Conservation (phyloP, 2,113 vertebrate genomes). For the Clarias macrocephalus region DNA sequence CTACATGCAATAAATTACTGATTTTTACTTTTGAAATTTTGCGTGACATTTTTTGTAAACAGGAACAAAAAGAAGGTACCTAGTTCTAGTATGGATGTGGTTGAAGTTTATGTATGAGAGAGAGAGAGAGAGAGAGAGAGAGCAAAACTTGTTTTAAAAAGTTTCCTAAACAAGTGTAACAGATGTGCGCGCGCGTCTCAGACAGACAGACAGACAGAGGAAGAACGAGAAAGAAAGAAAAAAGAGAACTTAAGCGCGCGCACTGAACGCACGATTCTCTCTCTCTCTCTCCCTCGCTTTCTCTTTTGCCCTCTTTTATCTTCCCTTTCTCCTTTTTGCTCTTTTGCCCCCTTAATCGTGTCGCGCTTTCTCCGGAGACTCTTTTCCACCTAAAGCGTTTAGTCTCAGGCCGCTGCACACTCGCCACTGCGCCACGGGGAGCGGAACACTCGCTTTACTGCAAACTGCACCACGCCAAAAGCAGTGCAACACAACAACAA, state of each 20-base stretch:
- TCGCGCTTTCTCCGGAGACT: conserved; percentile 94
- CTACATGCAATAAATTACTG: too few relatives aligned
- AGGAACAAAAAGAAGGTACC: not conserved
- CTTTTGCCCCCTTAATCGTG: conserved; percentile 86
- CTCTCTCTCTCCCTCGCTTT: conserved; percentile 71
- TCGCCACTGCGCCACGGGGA: conserved; percentile 92
- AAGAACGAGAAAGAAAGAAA: conserved; percentile 80
- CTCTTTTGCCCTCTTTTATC: conserved; percentile 17
- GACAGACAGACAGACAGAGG: conserved; percentile 83
- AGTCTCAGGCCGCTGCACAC: conserved; percentile 99
- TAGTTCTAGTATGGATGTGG: not conserved
- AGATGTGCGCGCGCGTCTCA: conserved; percentile 76
- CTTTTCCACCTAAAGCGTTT: conserved; percentile 99
- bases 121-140: conserved; percentile 23
- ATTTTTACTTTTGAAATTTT: too few relatives aligned
- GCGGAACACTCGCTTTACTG: conserved; percentile 99
- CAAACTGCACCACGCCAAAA: conserved; percentile 82
- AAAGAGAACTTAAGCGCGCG: conserved; percentile 83
- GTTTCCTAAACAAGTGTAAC: conserved; percentile 68
- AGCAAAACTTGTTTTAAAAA: conserved; percentile 4
- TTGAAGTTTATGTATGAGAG: not conserved
- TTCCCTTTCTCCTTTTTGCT: conserved; percentile 62
- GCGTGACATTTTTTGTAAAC: not conserved
- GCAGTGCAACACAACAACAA: conserved; percentile 67
- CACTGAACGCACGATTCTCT: conserved; percentile 86